These are phyloP conservation scores for Masticophis lateralis DNA, from an alignment of 2,797 vertebrate species.

Conservation along the genomic window DNA sequence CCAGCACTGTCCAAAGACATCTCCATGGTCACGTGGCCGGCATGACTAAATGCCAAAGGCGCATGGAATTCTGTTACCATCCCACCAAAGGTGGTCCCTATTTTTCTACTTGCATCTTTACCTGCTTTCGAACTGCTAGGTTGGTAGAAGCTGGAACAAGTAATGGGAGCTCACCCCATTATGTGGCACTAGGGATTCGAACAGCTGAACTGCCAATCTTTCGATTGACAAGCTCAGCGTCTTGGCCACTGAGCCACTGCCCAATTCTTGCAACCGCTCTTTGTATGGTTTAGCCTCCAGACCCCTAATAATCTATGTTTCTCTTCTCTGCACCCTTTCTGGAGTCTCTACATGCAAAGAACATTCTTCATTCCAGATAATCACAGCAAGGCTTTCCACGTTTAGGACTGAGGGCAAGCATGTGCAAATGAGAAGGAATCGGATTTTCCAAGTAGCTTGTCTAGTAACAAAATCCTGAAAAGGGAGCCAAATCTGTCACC, in stretches of 20 bases:
- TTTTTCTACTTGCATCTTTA: too few species aligned
- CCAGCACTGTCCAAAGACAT: too few species aligned
- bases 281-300: background rate
- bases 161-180: too few species aligned
- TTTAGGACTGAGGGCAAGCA: background rate
- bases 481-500: background rate
- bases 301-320: background rate
- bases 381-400: background rate
- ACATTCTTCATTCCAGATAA: background rate
- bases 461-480: background rate
- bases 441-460: background rate
- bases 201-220: too few species aligned
- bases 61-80: too few species aligned
- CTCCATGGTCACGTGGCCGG: fast-evolving
- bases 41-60: too few species aligned
- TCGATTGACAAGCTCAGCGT: too few species aligned
- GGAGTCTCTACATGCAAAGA: background rate
- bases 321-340: background rate
- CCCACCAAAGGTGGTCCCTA: too few species aligned
- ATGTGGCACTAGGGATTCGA: too few species aligned
- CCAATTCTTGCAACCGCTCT: background rate
- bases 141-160: too few species aligned
- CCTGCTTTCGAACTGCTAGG: too few species aligned
- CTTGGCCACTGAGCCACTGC: background rate
- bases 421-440: background rate